Evolutionary conservation across 2,797 vertebrate species (phyloP).

Genomic region (Anomalospiza imberbis): DNA sequence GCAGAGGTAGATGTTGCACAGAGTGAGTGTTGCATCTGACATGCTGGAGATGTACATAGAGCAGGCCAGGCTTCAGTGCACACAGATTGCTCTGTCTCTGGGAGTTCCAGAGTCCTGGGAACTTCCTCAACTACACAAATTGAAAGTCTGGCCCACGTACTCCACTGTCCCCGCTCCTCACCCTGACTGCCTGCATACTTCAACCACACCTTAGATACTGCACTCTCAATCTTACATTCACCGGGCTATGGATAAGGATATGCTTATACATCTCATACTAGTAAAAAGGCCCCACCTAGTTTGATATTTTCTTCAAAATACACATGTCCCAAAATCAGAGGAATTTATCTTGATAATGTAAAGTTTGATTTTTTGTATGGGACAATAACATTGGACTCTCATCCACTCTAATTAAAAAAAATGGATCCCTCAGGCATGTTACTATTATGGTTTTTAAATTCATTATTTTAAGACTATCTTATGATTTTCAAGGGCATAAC

Average conservation of each 20-base stretch:
- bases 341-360: neutral
- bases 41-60: neutral
- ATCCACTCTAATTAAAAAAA: neutral
- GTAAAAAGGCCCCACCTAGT: neutral
- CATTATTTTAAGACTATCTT: neutral
- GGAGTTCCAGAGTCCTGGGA: neutral
- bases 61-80: neutral
- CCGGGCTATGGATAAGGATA: neutral
- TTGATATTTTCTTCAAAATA: neutral
- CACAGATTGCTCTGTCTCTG: neutral
- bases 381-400: neutral
- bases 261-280: neutral
- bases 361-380: neutral
- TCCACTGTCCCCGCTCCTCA: neutral
- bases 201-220: neutral
- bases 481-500: conserved; percentile 5
- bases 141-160: rapidly evolving
- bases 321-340: neutral
- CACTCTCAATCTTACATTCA: neutral
- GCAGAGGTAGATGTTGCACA: neutral
- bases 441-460: neutral
- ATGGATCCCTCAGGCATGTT: neutral
- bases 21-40: neutral
- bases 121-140: neutral
- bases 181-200: neutral